Evolutionary conservation across 2,888 invertebrate genomes (phyloP), one percentile per base, ranked within the genome.

Genomic region (Cephus pulcher): DNA sequence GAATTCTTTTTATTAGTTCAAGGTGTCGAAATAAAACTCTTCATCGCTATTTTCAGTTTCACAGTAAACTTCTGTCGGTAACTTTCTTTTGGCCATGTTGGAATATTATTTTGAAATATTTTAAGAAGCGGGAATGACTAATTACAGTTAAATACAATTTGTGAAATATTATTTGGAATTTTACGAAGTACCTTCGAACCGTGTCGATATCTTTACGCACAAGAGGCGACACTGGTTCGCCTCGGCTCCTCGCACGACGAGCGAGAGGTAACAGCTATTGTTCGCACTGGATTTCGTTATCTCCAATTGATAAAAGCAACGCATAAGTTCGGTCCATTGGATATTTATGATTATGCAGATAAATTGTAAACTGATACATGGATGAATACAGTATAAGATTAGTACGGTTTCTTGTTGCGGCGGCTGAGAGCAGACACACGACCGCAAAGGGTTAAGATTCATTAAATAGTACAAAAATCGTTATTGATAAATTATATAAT

Each of bases 331-430:
- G 32, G 33, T 74, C n/a, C 30, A 11, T 4, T 69, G 32, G 56
- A 35, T 30, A 77, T 77, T 77, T 6, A 73, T 32, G n/a, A 74
- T 74, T 37, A 56, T 74, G 32, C 32, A 76, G 34, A 12, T 4
- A 69, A 35, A 76, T 35, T 71, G 30, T 70, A 76, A 76, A 70
- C 23, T 37, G 76, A 76, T 76, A 76, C 76, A 69, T 76, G 76
- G 34, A 34, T 76, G 32, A n/a, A 76, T 76, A 12, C 76, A 70
- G 71, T 76, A 33, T 71, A 71, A n/a, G 37, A 76, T 76, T 76
- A 30, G 71, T 37, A 76, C n/a, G n/a, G 73, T 74, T 56, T 23
- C 33, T 74, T 77, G 77, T n/a, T 74, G 34, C 68, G 77, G 69
- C 74, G 74, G 73, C 77, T 77, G 74, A 77, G 34, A 77, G 77